Evolutionary conservation across 1,140 invertebrate genomes (phyloP).

Genomic region (Zophobas morio): DNA sequence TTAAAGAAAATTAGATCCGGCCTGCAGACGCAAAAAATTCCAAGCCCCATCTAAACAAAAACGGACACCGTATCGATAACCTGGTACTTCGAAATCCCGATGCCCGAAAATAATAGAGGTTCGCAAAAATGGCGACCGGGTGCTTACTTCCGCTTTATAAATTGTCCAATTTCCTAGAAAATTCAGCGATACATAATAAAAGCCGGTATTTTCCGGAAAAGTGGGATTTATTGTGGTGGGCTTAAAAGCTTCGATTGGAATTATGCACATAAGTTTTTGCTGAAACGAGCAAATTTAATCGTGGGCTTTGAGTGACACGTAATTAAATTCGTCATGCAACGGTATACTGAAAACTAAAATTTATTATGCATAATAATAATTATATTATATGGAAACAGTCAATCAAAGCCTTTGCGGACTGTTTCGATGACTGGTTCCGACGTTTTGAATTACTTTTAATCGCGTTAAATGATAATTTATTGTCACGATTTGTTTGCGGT

Average conservation of each 20-base stretch:
- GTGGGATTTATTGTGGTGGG: constrained; percentile 27
- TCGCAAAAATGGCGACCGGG: constrained; percentile 33
- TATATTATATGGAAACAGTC: constrained; percentile 26
- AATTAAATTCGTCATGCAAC: constrained; percentile 41
- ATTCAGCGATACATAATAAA: constrained; percentile 48
- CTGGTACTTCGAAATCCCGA: neutral
- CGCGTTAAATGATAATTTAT: constrained; percentile 23
- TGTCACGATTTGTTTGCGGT: constrained; percentile 11
- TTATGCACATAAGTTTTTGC: constrained; percentile 33
- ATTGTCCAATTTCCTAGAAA: constrained; percentile 48
- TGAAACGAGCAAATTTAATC: constrained; percentile 26
- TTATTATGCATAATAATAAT: constrained; percentile 40
- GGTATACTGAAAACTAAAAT: constrained; percentile 37
- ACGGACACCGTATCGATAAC: constrained; percentile 2
- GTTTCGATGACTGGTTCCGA: constrained; percentile 37
- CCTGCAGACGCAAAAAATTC: constrained; percentile 38
- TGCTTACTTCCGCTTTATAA: constrained; percentile 46
- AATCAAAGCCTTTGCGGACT: constrained; percentile 38
- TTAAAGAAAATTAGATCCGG: constrained; percentile 53
- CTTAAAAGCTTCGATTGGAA: constrained; percentile 33
- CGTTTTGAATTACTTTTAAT: constrained; percentile 34
- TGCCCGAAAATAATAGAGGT: constrained; percentile 38
- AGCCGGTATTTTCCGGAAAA: constrained; percentile 21
- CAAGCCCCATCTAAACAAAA: constrained; percentile 10
- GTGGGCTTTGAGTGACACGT: constrained; percentile 26